A percentile compares a stretch with the other conserved stretches of the same genome.
Evolutionary conservation across 2,888 invertebrate genomes (phyloP).

Genomic region (Drosophila lutescens): DNA sequence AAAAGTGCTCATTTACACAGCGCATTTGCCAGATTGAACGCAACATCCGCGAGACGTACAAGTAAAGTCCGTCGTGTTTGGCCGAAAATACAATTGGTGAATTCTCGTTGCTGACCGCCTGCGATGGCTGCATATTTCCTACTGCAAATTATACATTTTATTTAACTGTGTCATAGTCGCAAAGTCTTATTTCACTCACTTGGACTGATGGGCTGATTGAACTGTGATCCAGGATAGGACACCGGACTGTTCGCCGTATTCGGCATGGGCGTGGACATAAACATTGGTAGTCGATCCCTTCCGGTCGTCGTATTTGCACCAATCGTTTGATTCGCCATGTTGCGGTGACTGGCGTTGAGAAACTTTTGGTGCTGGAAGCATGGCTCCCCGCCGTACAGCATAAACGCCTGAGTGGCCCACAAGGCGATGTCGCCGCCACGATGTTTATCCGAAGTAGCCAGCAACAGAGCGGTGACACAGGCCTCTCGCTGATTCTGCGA

Average conservation of each 20-base stretch:
- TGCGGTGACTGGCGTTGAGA: constrained; percentile 53
- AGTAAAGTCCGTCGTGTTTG: constrained; percentile 96
- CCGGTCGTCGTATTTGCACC: constrained; percentile 46
- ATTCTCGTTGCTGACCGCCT: constrained; percentile 64
- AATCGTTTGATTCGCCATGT: constrained; percentile 45
- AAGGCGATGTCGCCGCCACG: constrained; percentile 89
- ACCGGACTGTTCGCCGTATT: constrained; percentile 31
- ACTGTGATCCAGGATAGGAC: constrained; percentile 80
- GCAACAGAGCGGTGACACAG: constrained; percentile 93
- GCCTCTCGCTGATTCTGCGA: constrained; percentile 94
- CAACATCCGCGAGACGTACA: constrained; percentile 94
- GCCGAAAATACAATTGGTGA: constrained; percentile 87
- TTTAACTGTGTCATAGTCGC: neutral
- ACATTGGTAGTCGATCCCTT: constrained; percentile 75
- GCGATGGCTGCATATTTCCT: constrained; percentile 38
- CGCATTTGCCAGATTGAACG: constrained; percentile 94
- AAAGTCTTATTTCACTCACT: constrained; percentile 76
- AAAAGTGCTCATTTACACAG: constrained; percentile 89
- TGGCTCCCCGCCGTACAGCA: constrained; percentile 94
- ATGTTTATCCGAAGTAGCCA: constrained; percentile 90
- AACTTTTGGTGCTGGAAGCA: constrained; percentile 77
- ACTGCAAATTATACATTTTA: neutral
- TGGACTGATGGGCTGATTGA: constrained; percentile 83
- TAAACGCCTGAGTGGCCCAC: constrained; percentile 96
- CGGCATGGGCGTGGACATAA: constrained; percentile 83